These are phyloP conservation scores for Xiphias gladius DNA, from an alignment of 2,113 vertebrate species.

Conservation along the genomic window DNA sequence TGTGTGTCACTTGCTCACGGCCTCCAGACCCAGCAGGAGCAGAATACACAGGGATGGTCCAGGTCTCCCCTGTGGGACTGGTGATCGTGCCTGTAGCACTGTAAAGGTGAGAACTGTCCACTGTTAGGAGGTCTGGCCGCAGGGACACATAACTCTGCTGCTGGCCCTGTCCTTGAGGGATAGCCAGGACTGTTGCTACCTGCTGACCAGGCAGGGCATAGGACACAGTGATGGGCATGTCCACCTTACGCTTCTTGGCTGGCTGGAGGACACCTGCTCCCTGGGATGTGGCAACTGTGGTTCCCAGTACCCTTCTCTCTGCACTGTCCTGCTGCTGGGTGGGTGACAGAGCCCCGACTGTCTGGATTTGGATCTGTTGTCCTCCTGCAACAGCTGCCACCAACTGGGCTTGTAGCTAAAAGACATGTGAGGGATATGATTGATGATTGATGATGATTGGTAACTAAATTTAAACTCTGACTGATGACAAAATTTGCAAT, in stretches of 20 bases:
- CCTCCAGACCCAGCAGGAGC: constrained; percentile 88
- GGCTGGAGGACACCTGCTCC: constrained; percentile 96
- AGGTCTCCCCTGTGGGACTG: constrained; percentile 98
- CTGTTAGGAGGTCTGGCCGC: constrained; percentile 97
- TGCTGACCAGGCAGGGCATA: constrained; percentile 98
- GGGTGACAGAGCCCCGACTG: constrained; percentile 94
- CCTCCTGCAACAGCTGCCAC: constrained; percentile 91
- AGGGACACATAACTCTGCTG: constrained; percentile 98
- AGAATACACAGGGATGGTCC: constrained; percentile 99
- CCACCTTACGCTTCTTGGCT: constrained; percentile 98
- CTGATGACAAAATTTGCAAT: neutral
- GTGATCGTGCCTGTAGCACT: constrained; percentile 98
- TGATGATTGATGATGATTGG: neutral
- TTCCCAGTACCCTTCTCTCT: constrained; percentile 74
- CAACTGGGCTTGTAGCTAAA: constrained; percentile 94
- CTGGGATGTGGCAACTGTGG: constrained; percentile 81
- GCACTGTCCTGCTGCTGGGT: constrained; percentile 83
- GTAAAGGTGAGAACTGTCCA: constrained; percentile 99
- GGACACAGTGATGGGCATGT: constrained; percentile 98
- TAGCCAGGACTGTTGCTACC: constrained; percentile 96
- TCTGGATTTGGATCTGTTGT: constrained; percentile 97
- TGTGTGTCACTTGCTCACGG: constrained; percentile 94
- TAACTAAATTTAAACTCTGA: neutral
- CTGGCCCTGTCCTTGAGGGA: constrained; percentile 93
- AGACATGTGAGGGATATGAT: constrained; percentile 3